These are phyloP conservation scores for Brenthis hecate DNA, from an alignment of 2,888 invertebrate species.

Conservation along the genomic window DNA sequence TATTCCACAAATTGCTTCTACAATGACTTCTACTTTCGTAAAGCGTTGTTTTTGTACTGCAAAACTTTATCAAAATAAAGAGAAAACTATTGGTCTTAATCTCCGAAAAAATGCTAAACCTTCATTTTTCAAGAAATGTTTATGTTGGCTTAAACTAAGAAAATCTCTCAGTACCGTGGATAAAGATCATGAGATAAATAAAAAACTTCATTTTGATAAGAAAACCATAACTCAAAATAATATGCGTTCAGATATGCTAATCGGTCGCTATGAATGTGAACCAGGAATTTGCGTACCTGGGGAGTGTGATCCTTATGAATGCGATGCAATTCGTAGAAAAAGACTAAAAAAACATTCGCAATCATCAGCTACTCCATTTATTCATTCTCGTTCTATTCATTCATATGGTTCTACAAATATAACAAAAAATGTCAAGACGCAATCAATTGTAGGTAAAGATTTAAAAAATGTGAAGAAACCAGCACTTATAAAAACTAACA, in stretches of 20 bases:
- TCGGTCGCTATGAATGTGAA: slow-evolving; percentile 48
- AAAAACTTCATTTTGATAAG: slow-evolving; percentile 36
- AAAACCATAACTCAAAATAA: slow-evolving; percentile 35
- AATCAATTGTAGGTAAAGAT: background rate
- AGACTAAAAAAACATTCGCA: slow-evolving; percentile 19
- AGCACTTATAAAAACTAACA: slow-evolving; percentile 12
- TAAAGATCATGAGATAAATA: slow-evolving; percentile 10
- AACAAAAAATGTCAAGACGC: slow-evolving; percentile 15
- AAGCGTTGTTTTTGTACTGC: slow-evolving; percentile 38
- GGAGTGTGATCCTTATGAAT: slow-evolving; percentile 46
- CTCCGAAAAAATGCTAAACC: slow-evolving; percentile 13
- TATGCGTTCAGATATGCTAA: slow-evolving; percentile 10
- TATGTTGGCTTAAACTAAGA: slow-evolving; percentile 24
- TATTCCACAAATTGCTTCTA: slow-evolving; percentile 23
- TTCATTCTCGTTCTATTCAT: slow-evolving; percentile 8
- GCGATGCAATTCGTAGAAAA: slow-evolving; percentile 45
- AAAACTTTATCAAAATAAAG: slow-evolving; percentile 15
- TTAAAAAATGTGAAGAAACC: slow-evolving; percentile 13
- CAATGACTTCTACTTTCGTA: slow-evolving; percentile 30
- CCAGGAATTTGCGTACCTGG: slow-evolving; percentile 47
- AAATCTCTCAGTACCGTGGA: slow-evolving; percentile 9
- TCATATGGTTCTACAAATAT: background rate
- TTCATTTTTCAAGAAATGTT: slow-evolving; percentile 26
- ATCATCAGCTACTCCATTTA: background rate
- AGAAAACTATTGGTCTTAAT: slow-evolving; percentile 20